These are phyloP conservation scores for Carassius carassius DNA, from an alignment of 2,113 vertebrate species.

Conservation along the genomic window DNA sequence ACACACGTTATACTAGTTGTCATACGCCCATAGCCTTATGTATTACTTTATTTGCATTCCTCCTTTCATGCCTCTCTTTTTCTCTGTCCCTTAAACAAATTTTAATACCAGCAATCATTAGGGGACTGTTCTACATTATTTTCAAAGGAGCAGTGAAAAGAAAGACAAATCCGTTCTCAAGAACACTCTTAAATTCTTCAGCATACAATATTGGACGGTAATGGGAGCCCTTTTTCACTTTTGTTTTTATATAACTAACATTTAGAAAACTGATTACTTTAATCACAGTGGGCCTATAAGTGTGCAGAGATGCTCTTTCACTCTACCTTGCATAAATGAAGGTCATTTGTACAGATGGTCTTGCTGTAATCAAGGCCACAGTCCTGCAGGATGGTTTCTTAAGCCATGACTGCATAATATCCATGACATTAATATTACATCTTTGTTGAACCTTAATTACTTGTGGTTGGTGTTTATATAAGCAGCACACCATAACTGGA, in stretches of 20 bases:
- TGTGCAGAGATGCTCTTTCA: neutral
- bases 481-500: neutral
- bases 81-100: conserved; percentile 3
- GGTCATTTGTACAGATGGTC: neutral
- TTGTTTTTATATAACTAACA: conserved; percentile 4
- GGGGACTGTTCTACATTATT: neutral
- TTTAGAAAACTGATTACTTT: conserved; percentile 24
- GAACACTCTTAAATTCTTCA: neutral
- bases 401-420: neutral
- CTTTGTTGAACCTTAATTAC: conserved; percentile 3
- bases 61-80: neutral
- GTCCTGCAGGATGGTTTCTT: neutral
- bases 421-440: conserved; percentile 24
- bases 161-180: neutral
- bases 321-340: neutral
- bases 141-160: neutral
- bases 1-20: neutral
- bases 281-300: neutral
- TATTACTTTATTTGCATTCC: conserved; percentile 12
- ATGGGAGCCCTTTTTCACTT: neutral
- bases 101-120: neutral
- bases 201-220: neutral
- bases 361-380: conserved; percentile 11
- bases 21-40: neutral
- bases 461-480: conserved; percentile 12